Conservation (phyloP, 2,888 invertebrate species). For the Orchestes rusci region DNA sequence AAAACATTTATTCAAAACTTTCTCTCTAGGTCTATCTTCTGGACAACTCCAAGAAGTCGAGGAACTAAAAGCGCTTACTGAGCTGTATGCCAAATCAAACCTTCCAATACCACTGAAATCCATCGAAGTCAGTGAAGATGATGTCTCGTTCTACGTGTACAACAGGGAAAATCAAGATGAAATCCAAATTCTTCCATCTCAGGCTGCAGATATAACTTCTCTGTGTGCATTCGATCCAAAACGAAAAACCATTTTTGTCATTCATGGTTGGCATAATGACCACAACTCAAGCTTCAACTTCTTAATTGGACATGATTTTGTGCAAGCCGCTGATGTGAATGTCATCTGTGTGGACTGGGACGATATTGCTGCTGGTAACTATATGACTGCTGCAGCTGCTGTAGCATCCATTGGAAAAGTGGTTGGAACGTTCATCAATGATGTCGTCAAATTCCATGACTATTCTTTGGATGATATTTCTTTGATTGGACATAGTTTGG, state of each 20-base stretch:
- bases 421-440: constrained; percentile 31
- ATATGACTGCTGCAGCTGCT: constrained; percentile 14
- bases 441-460: constrained; percentile 26
- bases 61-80: too few relatives aligned
- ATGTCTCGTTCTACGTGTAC: constrained; percentile 27
- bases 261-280: constrained; percentile 37
- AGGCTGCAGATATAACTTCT: constrained; percentile 10
- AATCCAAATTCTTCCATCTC: constrained; percentile 5
- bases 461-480: constrained; percentile 26
- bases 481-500: constrained; percentile 34
- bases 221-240: constrained; percentile 24
- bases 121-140: constrained; percentile 15
- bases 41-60: too few relatives aligned
- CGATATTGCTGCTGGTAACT: constrained; percentile 30
- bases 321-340: constrained; percentile 33
- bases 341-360: constrained; percentile 38
- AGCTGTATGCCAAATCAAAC: too few relatives aligned
- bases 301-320: constrained; percentile 27
- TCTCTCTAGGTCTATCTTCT: too few relatives aligned
- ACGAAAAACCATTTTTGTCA: constrained; percentile 32
- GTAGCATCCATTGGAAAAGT: constrained; percentile 30
- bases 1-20: too few relatives aligned
- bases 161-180: constrained; percentile 8
- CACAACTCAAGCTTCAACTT: constrained; percentile 29
- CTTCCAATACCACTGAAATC: too few relatives aligned